phyloP scores from a whole-genome alignment of 2,113 vertebrate genomes.

The Camelus bactrianus region DNA sequence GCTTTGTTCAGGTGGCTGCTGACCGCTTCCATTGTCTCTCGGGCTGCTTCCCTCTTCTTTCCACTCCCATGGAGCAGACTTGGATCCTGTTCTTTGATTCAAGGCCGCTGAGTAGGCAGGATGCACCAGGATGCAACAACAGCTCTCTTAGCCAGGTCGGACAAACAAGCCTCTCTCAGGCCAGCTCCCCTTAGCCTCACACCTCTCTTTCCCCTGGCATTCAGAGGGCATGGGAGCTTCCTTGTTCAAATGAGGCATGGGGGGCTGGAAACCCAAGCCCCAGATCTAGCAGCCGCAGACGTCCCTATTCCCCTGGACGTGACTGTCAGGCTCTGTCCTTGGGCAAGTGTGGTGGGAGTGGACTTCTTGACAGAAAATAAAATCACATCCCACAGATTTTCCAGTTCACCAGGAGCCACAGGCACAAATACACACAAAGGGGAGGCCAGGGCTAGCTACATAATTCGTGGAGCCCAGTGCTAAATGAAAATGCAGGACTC shows the following conservation, averaged over 20 bases:
- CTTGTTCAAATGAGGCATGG: background rate
- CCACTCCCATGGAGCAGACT: background rate
- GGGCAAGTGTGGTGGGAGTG: background rate
- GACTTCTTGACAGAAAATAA: background rate
- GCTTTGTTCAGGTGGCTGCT: background rate
- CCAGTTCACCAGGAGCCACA: background rate
- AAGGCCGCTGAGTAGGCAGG: background rate
- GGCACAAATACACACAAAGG: background rate
- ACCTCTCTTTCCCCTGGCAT: background rate
- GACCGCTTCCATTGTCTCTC: background rate
- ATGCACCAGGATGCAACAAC: too few relatives aligned
- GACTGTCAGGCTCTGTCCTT: background rate
- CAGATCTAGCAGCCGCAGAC: background rate
- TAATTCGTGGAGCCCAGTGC: background rate
- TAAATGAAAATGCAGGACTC: background rate
- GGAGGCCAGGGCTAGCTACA: background rate
- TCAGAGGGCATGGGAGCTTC: background rate
- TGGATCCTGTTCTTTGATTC: background rate
- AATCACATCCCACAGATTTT: background rate
- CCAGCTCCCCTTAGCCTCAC: background rate
- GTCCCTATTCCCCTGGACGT: background rate
- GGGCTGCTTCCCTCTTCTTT: background rate
- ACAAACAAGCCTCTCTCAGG: rapidly evolving
- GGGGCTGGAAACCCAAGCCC: background rate
- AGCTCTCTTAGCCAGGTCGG: background rate